Percentiles rank a stretch among this genome's conserved stretches.
phyloP scores from a whole-genome alignment of 2,113 vertebrate species.

The Serilophus lunatus region DNA sequence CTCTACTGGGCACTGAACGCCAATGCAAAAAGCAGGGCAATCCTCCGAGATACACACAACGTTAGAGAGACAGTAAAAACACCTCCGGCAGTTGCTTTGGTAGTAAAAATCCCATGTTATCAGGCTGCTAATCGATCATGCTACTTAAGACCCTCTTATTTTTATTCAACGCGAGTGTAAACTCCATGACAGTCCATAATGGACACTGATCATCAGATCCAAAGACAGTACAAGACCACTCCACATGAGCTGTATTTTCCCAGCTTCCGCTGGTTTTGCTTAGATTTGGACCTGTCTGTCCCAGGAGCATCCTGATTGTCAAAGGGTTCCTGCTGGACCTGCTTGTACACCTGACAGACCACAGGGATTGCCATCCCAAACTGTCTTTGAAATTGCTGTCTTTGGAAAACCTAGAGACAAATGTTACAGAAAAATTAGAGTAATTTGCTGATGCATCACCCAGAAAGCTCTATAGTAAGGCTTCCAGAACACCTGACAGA shows the following conservation, averaged over 20 bases:
- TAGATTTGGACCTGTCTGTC: neutral
- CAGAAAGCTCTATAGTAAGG: neutral
- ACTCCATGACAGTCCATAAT: neutral
- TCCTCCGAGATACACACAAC: neutral
- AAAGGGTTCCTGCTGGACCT: neutral
- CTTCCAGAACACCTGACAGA: neutral
- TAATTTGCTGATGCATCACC: neutral
- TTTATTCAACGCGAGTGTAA: neutral
- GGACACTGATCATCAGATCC: neutral
- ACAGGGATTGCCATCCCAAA: neutral
- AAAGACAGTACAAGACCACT: neutral
- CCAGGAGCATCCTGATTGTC: neutral
- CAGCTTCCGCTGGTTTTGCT: neutral
- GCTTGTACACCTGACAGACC: neutral
- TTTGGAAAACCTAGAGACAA: neutral
- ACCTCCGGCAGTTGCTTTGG: neutral
- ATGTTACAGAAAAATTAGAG: neutral
- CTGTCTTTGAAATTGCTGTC: neutral
- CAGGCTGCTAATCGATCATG: neutral
- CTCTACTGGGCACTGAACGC: constrained; percentile 20
- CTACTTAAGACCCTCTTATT: neutral
- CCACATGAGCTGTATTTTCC: neutral
- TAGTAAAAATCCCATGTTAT: neutral
- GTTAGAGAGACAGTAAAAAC: neutral
- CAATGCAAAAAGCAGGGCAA: neutral